Percentiles rank a stretch among this genome's conserved stretches.
Evolutionary conservation across 2,888 invertebrate genomes (phyloP).

Genomic region (Drosophila limbata): DNA sequence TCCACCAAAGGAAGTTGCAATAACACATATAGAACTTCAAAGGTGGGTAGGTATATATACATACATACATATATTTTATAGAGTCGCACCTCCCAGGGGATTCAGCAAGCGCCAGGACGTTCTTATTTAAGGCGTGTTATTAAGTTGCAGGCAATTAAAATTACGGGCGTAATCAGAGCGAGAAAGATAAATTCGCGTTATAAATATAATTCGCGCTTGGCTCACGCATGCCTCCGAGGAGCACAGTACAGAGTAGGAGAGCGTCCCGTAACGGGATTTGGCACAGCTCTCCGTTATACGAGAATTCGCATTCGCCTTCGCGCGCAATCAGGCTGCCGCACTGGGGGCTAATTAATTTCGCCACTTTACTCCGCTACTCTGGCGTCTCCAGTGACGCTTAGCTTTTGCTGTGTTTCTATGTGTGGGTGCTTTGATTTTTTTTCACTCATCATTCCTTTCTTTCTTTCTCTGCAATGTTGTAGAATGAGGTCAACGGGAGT

Average conservation of each 20-base stretch:
- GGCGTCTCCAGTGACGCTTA: slow-evolving; percentile 62
- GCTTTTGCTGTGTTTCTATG: slow-evolving; percentile 37
- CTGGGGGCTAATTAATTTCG: slow-evolving; percentile 79
- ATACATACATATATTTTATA: slow-evolving; percentile 32
- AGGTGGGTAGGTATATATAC: slow-evolving; percentile 47
- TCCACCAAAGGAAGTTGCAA: slow-evolving; percentile 26
- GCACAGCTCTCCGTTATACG: slow-evolving; percentile 55
- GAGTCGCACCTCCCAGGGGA: slow-evolving; percentile 19
- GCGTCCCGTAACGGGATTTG: slow-evolving; percentile 33
- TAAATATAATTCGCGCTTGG: slow-evolving; percentile 74
- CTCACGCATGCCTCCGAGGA: slow-evolving; percentile 42
- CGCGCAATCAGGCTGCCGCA: slow-evolving; percentile 77
- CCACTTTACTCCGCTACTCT: slow-evolving; percentile 71
- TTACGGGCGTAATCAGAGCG: slow-evolving; percentile 81
- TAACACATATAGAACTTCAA: slow-evolving; percentile 5
- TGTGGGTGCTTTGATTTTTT: slow-evolving; percentile 52
- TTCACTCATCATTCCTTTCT: slow-evolving; percentile 15
- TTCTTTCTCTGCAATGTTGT: slow-evolving; percentile 14
- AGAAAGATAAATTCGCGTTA: slow-evolving; percentile 77
- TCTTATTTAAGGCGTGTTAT: slow-evolving; percentile 64
- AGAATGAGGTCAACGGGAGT: not conserved
- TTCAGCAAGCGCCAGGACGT: slow-evolving; percentile 21
- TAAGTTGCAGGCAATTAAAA: slow-evolving; percentile 81
- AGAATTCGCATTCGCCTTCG: slow-evolving; percentile 21
- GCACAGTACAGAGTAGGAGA: slow-evolving; percentile 5